These are phyloP conservation scores for Acyrthosiphon pisum DNA, from an alignment of 1,140 invertebrate genomes.

Conservation along the genomic window DNA sequence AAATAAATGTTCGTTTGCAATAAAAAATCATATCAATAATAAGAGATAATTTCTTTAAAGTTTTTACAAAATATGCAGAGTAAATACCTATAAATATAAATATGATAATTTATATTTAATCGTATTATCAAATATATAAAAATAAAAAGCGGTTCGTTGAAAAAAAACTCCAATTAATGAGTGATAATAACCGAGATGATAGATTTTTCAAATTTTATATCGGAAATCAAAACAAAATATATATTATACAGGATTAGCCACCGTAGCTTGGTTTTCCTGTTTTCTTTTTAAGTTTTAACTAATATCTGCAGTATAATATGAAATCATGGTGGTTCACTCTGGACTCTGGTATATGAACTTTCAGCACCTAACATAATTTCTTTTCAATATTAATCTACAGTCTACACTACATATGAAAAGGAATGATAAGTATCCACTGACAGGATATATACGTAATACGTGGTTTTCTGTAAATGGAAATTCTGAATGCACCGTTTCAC, in stretches of 20 bases:
- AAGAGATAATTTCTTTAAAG: background rate
- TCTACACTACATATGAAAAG: background rate
- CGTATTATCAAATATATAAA: background rate
- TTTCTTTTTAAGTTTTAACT: background rate
- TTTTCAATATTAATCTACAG: background rate
- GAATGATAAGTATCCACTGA: background rate
- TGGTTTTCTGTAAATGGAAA: background rate
- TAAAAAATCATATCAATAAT: background rate
- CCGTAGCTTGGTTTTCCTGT: background rate
- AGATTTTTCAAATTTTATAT: background rate
- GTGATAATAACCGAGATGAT: background rate
- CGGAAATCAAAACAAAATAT: background rate
- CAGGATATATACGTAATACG: background rate
- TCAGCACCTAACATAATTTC: background rate
- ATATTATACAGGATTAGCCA: background rate
- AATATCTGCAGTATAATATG: background rate
- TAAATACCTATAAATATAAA: too few relatives aligned
- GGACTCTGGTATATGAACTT: background rate
- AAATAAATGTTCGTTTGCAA: background rate
- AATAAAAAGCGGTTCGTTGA: background rate
- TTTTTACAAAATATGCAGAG: background rate
- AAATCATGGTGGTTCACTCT: background rate
- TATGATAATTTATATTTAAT: background rate
- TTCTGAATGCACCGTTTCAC: background rate
- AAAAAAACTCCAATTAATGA: background rate